phyloP scores from a whole-genome alignment of 2,113 vertebrate genomes.

The Clarias gariepinus region DNA sequence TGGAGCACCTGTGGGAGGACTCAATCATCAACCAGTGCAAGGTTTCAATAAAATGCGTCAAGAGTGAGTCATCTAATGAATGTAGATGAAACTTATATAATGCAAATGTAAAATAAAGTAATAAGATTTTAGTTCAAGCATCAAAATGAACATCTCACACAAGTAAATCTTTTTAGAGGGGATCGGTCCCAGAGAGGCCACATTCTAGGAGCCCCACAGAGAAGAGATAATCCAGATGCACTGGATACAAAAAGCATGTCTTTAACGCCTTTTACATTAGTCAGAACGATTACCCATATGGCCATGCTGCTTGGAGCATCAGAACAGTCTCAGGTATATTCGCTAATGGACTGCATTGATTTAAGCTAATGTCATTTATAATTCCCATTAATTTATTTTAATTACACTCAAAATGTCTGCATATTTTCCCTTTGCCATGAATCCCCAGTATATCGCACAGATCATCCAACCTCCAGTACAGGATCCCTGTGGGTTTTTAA shows the following conservation, averaged over 20 bases:
- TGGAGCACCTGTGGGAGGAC: conserved; percentile 65
- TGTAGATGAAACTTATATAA: neutral
- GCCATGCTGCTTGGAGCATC: conserved; percentile 80
- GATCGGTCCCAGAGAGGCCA: conserved; percentile 87
- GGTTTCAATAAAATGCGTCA: conserved; percentile 48
- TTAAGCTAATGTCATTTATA: neutral
- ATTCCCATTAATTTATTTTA: neutral
- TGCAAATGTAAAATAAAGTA: neutral
- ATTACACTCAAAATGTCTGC: neutral
- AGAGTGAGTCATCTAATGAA: conserved; percentile 58
- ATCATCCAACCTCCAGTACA: conserved; percentile 77
- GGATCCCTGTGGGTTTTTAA: conserved; percentile 72
- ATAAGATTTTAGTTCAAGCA: neutral
- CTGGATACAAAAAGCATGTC: conserved; percentile 76
- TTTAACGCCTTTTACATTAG: conserved; percentile 69
- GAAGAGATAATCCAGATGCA: conserved; percentile 61
- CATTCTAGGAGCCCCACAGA: conserved; percentile 70
- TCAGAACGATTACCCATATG: conserved; percentile 83
- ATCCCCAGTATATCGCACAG: neutral
- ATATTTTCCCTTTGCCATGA: neutral
- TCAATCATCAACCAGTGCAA: rapidly evolving
- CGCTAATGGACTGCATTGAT: neutral
- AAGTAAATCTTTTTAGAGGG: conserved; percentile 54
- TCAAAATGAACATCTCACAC: neutral
- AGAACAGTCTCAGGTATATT: conserved; percentile 71